Evolutionary conservation across 2,797 vertebrate genomes (phyloP).

Genomic region (Lepus oiostolus): DNA sequence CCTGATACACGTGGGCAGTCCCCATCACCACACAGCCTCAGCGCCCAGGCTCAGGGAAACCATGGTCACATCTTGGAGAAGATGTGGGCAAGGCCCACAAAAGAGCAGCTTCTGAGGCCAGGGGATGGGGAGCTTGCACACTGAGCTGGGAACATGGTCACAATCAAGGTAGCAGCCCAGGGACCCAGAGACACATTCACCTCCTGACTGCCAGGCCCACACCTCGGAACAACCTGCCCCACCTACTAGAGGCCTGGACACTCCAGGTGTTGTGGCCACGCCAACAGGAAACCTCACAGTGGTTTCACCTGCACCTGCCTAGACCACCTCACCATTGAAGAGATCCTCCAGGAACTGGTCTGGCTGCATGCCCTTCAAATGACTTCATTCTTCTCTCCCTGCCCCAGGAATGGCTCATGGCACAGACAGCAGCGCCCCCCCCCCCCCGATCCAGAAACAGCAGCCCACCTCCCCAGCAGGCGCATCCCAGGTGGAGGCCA

Average conservation of each 20-base stretch:
- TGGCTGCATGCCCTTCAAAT: not conserved
- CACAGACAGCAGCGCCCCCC: not conserved
- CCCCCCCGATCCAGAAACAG: slow-evolving; percentile 32
- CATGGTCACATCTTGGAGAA: not conserved
- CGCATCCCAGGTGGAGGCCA: not conserved
- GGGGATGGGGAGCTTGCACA: not conserved
- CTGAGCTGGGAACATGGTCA: not conserved
- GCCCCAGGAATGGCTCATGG: not conserved
- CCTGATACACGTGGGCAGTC: no score
- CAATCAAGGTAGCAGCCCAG: not conserved
- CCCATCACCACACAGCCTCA: not conserved
- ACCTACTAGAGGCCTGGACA: not conserved
- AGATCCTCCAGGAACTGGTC: not conserved
- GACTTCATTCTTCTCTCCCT: not conserved
- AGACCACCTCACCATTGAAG: not conserved
- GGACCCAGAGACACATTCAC: not conserved
- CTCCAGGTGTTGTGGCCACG: not conserved
- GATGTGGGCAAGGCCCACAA: not conserved
- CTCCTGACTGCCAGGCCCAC: not conserved
- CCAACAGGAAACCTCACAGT: not conserved
- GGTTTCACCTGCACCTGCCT: not conserved
- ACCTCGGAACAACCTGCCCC: not conserved
- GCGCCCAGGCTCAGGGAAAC: not conserved
- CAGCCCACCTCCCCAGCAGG: not conserved
- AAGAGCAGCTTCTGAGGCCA: not conserved